A percentile compares a stretch with the other conserved stretches of the same genome.
These are phyloP conservation scores for Coregonus clupeaformis DNA, from an alignment of 2,113 vertebrate genomes.

Conservation along the genomic window DNA sequence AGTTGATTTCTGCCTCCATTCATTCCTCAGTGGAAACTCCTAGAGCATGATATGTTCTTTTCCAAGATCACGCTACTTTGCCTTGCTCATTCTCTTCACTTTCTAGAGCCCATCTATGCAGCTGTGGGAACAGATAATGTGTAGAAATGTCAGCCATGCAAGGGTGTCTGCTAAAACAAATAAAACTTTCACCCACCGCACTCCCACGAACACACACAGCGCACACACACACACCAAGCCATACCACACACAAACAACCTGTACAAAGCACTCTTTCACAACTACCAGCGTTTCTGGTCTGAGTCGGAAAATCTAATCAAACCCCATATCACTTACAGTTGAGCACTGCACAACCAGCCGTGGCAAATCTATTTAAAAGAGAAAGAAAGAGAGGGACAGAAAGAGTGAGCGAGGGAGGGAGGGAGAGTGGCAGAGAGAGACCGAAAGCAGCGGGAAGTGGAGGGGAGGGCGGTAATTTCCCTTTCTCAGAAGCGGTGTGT, in stretches of 20 bases:
- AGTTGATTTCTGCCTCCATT: conserved; percentile 16
- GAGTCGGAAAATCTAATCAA: conserved; percentile 54
- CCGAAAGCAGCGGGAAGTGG: conserved; percentile 54
- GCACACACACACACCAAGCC: conserved; percentile 36
- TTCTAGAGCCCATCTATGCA: conserved; percentile 43
- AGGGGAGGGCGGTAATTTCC: conserved; percentile 73
- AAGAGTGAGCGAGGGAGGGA: conserved; percentile 48
- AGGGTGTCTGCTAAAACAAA: conserved; percentile 67
- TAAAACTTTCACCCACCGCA: conserved; percentile 63
- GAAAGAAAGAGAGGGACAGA: conserved; percentile 24
- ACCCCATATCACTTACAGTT: conserved; percentile 62
- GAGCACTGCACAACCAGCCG: conserved; percentile 47
- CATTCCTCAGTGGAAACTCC: conserved; percentile 19
- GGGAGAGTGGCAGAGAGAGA: conserved; percentile 66
- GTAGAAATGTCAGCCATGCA: conserved; percentile 71
- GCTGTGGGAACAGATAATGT: conserved; percentile 53
- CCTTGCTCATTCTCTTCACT: neutral
- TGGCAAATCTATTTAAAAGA: conserved; percentile 60
- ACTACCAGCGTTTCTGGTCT: conserved; percentile 49
- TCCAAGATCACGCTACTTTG: neutral
- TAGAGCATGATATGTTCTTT: neutral
- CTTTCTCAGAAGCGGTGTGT: conserved; percentile 67
- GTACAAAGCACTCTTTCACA: conserved; percentile 68
- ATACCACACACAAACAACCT: conserved; percentile 20
- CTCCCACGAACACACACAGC: conserved; percentile 52